Percentiles rank a stretch among this genome's conserved stretches.
Evolutionary conservation across 1,140 invertebrate genomes (phyloP).

Genomic region (Mactra quadrangularis): DNA sequence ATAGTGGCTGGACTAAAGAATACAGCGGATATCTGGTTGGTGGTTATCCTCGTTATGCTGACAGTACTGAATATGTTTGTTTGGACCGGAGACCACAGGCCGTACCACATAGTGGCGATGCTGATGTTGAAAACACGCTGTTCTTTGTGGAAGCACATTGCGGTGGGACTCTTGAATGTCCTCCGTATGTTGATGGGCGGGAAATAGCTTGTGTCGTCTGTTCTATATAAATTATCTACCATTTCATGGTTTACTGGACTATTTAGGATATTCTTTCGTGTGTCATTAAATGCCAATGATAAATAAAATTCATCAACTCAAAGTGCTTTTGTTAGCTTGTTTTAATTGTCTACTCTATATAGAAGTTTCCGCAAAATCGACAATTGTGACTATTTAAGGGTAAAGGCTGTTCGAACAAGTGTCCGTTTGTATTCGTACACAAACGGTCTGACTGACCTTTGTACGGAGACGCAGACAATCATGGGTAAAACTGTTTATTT

Average conservation of each 20-base stretch:
- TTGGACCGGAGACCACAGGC: constrained; percentile 34
- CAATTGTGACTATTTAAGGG: no score
- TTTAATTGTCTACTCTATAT: no score
- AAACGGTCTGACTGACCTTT: no score
- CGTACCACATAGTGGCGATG: background rate
- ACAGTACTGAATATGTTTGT: constrained; percentile 52
- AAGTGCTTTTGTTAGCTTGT: no score
- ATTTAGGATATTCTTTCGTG: constrained; percentile 62
- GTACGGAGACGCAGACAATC: no score
- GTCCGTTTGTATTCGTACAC: no score
- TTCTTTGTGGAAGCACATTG: constrained; percentile 47
- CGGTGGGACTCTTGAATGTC: constrained; percentile 28
- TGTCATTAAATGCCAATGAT: no score
- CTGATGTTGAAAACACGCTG: constrained; percentile 28
- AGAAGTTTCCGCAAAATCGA: no score
- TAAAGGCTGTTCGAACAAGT: no score
- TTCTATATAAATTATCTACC: constrained; percentile 44
- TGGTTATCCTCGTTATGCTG: background rate
- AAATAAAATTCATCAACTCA: no score
- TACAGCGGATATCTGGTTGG: constrained; percentile 59
- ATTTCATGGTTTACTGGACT: no score
- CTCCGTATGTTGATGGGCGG: constrained; percentile 17
- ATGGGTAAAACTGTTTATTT: no score
- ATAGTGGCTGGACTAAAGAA: constrained; percentile 58
- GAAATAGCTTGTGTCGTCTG: constrained; percentile 48